Evolutionary conservation across 2,888 invertebrate species (phyloP), one percentile per base, ranked within the genome.

Genomic region (Morinoia aosen): DNA sequence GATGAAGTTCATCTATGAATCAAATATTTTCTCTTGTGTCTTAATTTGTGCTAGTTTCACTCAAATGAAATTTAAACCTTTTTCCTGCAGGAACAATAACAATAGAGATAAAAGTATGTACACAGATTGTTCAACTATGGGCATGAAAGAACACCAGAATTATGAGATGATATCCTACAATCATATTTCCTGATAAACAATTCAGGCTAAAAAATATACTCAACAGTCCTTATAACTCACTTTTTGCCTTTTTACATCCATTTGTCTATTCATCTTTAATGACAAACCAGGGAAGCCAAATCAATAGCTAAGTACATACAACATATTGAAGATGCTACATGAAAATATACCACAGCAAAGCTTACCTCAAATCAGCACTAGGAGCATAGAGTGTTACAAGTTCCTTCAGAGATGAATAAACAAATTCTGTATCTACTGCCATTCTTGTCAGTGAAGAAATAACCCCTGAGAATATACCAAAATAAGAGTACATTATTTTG

Each of bases 381-480:
- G 95, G 56, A 33, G 95, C 88, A 93, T 95, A 58, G 25, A 61
- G 39, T 48, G 58, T 91, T 40, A 95, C 64, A 25, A 95, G 64
- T n/a, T 95, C 64, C 39, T 95, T 93, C n/a, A 95, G 93, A 64
- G 95, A 95, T 58, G 95, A 95, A 48, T 64, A 58, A 12, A 95
- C 93, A 58, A 95, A 91, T 61, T 58, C 91, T 93, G 93, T 93
- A 40, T 95, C 95, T 91, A 57, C 93, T 40, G 95, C 64, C 95
- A 95, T 95, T n/a, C 58, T 91, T 95, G 19, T 10, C 19, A 16
- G 61, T 61, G 16, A 33, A 76, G 10, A 76, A 76, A 76, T 76
- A 1, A 33, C 76, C 76, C 19, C 76, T 76, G 76, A 2, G 33
- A 76, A 76, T 10, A 76, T 2, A 76, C 33, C 19, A 76, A 76